Evolutionary conservation across 2,113 vertebrate species (phyloP).

Genomic region (Channa argus): DNA sequence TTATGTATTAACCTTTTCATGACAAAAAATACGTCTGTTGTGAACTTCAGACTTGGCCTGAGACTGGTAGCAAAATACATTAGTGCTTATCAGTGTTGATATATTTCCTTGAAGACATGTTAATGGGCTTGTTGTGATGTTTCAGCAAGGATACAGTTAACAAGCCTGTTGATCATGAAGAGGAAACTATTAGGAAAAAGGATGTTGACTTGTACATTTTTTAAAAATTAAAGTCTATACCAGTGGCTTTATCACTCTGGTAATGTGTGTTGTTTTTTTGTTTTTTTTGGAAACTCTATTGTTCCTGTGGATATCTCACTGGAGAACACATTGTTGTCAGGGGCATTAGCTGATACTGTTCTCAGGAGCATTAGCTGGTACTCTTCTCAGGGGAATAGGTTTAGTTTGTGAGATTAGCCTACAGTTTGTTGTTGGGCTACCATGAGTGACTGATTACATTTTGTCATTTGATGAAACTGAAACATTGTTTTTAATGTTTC

Average conservation of each 20-base stretch:
- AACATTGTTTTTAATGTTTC: neutral
- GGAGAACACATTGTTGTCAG: no score
- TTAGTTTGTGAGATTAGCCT: no score
- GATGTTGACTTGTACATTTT: neutral
- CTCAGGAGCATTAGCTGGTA: no score
- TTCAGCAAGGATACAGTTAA: neutral
- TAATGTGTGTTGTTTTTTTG: no score
- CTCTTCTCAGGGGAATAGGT: no score
- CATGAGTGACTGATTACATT: neutral
- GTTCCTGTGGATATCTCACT: no score
- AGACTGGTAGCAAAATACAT: slow-evolving; percentile 1
- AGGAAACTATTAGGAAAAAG: neutral
- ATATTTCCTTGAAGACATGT: neutral
- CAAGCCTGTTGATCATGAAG: neutral
- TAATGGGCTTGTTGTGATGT: slow-evolving; percentile 25
- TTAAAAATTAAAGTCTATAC: no score
- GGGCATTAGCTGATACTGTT: no score
- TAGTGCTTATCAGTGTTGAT: neutral
- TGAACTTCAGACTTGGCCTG: slow-evolving; percentile 46
- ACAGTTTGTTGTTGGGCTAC: neutral
- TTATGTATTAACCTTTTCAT: slow-evolving; percentile 19
- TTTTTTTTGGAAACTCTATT: neutral
- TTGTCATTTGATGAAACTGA: neutral
- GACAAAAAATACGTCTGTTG: neutral
- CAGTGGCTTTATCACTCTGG: no score